Evolutionary conservation across 2,113 vertebrate species (phyloP), one percentile per base, ranked within the genome.

Genomic region (Ammospiza nelsoni): DNA sequence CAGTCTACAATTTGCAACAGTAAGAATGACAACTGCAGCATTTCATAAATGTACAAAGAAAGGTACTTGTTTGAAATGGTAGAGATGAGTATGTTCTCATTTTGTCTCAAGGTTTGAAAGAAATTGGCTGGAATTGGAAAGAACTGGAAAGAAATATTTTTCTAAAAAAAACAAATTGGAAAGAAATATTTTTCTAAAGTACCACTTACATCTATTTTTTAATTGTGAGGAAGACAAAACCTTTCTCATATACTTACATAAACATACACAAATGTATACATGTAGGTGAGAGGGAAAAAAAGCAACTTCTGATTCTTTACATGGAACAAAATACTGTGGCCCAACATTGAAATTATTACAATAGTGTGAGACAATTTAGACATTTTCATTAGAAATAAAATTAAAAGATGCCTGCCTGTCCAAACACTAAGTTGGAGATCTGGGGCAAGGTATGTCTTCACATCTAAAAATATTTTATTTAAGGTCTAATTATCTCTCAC

Each of bases 211-310:
- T 67, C 14, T 78, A 39, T 58, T 86, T 87, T 90, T 83, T 57
- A 72, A 51, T 48, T 68, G 16, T 22, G 37, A 81, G 52, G 22
- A 66, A 55, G 28, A 48, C 2, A 43, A 61, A 75, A 27, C 9
- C 5, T 92, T 61, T 87, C 20, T 87, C 15, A 49, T 89, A 65
- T 41, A 29, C n/a, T 67, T 65, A 48, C 9, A 3, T 52, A 61
- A n/a, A 31, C 4, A 44, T 15, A 59, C 6, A 46, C 5, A 51
- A 6, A 39, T 4, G 2, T 6, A 12, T 41, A 31, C 9, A 7
- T 15, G 5, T 6, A 8, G 12, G 5, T 21, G 44, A 10, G 6
- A 3, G 3, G 9, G 5, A 11, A 52, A 52, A 51, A 3, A 80
- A 28, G 4, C 8, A 41, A 13, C 2, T 57, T 81, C 76, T 76